Evolutionary conservation across 2,113 vertebrate genomes (phyloP), one percentile per base, ranked within the genome.

Genomic region (Calyptommatus sinebrachiatus): DNA sequence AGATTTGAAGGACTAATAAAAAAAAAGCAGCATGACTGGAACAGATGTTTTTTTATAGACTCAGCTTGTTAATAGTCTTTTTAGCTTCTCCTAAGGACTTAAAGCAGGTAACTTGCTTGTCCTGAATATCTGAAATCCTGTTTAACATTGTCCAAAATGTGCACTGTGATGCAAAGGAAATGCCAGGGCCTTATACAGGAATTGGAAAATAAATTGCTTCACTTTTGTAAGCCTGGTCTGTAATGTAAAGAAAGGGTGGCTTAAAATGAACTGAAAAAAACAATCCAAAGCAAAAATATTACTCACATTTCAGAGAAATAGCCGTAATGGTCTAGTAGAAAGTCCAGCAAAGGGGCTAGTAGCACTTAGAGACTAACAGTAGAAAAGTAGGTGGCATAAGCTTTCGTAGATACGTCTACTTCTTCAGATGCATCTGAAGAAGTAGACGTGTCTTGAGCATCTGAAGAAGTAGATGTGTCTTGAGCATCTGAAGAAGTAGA

Each of bases 41-140:
- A 95, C 95, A 96, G 94, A 96, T 97, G 94, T 92, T 95, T 94
- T 66, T 94, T 92, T 93, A 95, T 92, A 92, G 91, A 94, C 94
- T 92, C 70, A 0, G 86, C 88, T 92, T 95, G 94, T 94, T 96
- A 94, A 93, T 92, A 89, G 92, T 90, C 90, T 93, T 93, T 94
- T 93, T 92, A 94, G 89, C 90, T 94, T 92, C 92, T 96, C 92
- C 92, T 93, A 94, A 95, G 91, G 93, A 94, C 90, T 94, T 94
- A 88, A 91, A 92, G 78, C 90, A 92, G 89, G 90, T 93, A 89
- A 67, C 76, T 92, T 82, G 79, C 91, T 95, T 93, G 92, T 93
- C 80, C 90, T 94, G 94, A 94, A 93, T 94, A 94, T 89, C 89
- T 92, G 88, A 96, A 89, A 93, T 90, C 88, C 94, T 94, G 93